Evolutionary conservation across 2,113 vertebrate genomes (phyloP).

Genomic region (Delphinus delphis): DNA sequence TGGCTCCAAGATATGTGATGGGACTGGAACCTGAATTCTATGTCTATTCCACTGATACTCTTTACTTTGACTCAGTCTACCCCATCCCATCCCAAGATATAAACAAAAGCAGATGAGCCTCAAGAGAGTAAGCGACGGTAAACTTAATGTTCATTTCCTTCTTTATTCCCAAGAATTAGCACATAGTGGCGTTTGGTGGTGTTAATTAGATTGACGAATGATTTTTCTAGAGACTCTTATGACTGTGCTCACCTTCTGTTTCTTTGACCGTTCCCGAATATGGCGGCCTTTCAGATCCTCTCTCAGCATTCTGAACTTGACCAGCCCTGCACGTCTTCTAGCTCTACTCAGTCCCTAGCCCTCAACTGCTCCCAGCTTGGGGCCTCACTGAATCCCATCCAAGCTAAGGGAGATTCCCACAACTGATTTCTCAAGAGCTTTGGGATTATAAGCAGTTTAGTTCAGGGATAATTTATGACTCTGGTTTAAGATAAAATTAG

Average conservation of each 20-base stretch:
- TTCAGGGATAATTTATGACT: constrained; percentile 41
- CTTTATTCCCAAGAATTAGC: neutral
- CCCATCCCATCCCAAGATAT: neutral
- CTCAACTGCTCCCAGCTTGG: neutral
- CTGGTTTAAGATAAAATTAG: constrained; percentile 59
- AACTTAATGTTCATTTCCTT: neutral
- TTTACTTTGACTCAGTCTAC: neutral
- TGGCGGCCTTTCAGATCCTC: neutral
- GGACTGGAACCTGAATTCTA: neutral
- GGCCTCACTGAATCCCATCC: neutral
- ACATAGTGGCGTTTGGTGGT: neutral
- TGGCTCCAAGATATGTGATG: neutral
- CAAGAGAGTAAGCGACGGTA: neutral
- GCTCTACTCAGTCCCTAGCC: neutral
- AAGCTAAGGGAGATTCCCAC: neutral
- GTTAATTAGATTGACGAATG: neutral
- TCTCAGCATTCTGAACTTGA: neutral
- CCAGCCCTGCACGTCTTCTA: neutral
- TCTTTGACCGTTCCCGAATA: neutral
- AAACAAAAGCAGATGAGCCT: neutral
- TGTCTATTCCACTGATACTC: neutral
- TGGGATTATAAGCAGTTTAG: constrained; percentile 22
- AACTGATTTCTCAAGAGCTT: neutral
- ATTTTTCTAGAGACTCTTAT: neutral
- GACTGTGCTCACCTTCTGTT: neutral